A percentile compares a stretch with the other conserved stretches of the same genome.
Evolutionary conservation across 2,888 invertebrate species (phyloP).

Genomic region (Archaeoteleia sp.): DNA sequence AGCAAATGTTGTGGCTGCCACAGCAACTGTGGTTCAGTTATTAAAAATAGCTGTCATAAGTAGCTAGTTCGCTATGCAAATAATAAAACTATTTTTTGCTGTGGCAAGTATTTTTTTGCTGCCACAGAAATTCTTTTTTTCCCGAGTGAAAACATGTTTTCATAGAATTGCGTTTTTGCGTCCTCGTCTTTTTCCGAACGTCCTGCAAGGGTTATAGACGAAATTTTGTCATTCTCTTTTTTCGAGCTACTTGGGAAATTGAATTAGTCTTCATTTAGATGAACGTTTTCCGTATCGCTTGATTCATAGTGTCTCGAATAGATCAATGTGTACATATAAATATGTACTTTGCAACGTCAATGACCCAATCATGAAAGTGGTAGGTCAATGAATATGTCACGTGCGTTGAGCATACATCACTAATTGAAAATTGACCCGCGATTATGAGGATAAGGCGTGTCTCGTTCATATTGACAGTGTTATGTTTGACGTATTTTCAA

Average conservation of each 20-base stretch:
- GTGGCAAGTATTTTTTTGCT: too few relatives aligned
- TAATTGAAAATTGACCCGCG: constrained; percentile 24
- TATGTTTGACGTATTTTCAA: constrained; percentile 6
- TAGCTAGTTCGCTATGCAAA: too few relatives aligned
- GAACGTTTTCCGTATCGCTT: background rate
- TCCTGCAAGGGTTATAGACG: constrained; percentile 11
- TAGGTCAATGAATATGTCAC: background rate
- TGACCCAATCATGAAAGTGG: constrained; percentile 2
- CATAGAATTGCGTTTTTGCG: constrained; percentile 19
- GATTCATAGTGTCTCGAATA: background rate
- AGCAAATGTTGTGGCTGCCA: too few relatives aligned
- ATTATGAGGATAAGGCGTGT: constrained; percentile 17
- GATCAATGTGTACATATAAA: background rate
- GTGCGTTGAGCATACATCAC: constrained; percentile 3
- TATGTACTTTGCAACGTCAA: background rate
- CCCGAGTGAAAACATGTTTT: constrained; percentile 24
- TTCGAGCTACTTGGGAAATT: background rate
- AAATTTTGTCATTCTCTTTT: constrained; percentile 31
- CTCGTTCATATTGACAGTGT: too few relatives aligned
- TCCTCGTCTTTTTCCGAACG: background rate
- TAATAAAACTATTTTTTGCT: too few relatives aligned
- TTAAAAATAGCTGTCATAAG: too few relatives aligned
- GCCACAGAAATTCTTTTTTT: too few relatives aligned
- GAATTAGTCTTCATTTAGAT: constrained; percentile 3
- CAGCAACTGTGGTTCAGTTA: too few relatives aligned